phyloP scores from a whole-genome alignment of 2,797 vertebrate genomes.

The Falco cherrug region DNA sequence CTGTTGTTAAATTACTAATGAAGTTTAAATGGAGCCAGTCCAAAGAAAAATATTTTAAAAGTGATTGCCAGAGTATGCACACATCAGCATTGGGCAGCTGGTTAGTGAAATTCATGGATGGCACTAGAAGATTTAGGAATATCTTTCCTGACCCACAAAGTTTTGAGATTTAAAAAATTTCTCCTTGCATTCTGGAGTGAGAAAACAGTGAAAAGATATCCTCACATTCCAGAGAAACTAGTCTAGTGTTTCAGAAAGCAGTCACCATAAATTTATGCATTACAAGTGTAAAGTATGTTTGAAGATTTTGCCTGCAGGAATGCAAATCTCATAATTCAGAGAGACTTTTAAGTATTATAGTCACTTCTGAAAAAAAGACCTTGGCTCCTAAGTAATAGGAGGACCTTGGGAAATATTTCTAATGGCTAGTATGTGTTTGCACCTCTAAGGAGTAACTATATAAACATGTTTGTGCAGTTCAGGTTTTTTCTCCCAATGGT shows the following conservation, averaged over 20 bases:
- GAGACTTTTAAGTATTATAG: background rate
- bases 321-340: background rate
- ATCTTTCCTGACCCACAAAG: background rate
- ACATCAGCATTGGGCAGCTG: background rate
- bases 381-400: background rate
- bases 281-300: background rate
- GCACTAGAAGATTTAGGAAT: background rate
- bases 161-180: background rate
- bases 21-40: background rate
- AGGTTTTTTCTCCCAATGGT: background rate
- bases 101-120: background rate
- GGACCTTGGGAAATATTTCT: background rate
- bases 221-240: background rate
- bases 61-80: background rate
- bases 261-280: background rate
- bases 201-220: background rate
- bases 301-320: background rate
- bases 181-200: background rate
- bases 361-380: background rate
- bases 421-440: background rate
- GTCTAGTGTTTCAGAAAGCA: background rate
- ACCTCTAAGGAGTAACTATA: background rate
- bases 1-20: background rate
- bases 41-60: background rate
- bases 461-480: background rate